A percentile compares a stretch with the other conserved stretches of the same genome.
phyloP scores from a whole-genome alignment of 1,140 invertebrate species.

The Sitodiplosis mosellana region DNA sequence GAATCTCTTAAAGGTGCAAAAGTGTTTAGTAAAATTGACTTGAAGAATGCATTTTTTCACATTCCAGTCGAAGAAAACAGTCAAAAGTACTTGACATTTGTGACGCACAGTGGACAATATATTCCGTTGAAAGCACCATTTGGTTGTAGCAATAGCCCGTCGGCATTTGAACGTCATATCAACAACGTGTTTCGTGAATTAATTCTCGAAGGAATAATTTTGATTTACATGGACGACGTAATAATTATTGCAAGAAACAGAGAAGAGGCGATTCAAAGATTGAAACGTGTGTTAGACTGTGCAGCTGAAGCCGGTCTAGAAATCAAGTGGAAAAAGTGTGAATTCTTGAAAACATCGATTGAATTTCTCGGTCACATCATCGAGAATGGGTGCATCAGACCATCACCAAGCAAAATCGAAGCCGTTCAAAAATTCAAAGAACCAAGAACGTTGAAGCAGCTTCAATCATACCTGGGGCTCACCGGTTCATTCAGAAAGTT shows the following conservation, averaged over 20 bases:
- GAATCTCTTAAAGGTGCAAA: constrained; percentile 13
- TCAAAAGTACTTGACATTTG: constrained; percentile 15
- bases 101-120: constrained; percentile 14
- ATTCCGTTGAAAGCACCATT: constrained; percentile 9
- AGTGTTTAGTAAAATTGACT: constrained; percentile 17
- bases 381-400: constrained; percentile 7
- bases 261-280: constrained; percentile 4
- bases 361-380: constrained; percentile 20
- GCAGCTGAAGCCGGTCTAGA: constrained; percentile 17
- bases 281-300: constrained; percentile 10
- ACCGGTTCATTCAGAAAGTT: constrained; percentile 25
- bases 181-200: constrained; percentile 16
- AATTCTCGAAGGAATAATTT: constrained; percentile 3
- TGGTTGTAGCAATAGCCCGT: constrained; percentile 16
- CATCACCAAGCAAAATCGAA: constrained; percentile 12
- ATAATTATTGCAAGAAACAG: neutral
- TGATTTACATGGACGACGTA: constrained; percentile 7
- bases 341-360: constrained; percentile 12
- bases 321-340: constrained; percentile 22
- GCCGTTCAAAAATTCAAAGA: no score
- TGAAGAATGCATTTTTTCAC: constrained; percentile 21
- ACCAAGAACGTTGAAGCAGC: constrained; percentile 9
- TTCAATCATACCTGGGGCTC: constrained; percentile 21
- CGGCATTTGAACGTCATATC: constrained; percentile 20
- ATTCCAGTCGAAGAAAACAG: constrained; percentile 11